Evolutionary conservation across 23 tunicate genomes (phyloP).

Genomic region (Phallusia fumigata): DNA sequence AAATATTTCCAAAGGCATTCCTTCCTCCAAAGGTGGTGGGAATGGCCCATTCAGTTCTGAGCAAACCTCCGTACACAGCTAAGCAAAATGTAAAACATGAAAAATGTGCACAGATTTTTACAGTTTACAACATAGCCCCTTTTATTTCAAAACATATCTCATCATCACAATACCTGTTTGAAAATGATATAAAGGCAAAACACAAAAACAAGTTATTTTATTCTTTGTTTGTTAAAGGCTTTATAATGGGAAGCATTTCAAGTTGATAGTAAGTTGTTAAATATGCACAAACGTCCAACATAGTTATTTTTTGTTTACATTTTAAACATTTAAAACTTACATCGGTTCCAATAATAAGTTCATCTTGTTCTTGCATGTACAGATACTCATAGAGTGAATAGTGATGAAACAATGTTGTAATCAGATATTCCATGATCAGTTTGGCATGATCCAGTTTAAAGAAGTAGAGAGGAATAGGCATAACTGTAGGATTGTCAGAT

Average conservation of each 20-base stretch:
- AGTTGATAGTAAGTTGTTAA: too few relatives aligned
- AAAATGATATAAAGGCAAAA: too few relatives aligned
- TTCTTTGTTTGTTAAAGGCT: too few relatives aligned
- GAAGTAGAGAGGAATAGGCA: slow-evolving; percentile 83
- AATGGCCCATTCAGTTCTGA: slow-evolving; percentile 63
- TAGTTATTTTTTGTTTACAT: too few relatives aligned
- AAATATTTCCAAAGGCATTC: slow-evolving; percentile 47
- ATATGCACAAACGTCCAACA: too few relatives aligned
- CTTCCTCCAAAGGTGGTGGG: slow-evolving; percentile 84
- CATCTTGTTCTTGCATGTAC: slow-evolving; percentile 78
- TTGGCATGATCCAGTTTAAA: slow-evolving; percentile 85
- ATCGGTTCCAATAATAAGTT: slow-evolving; percentile 78
- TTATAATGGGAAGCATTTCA: too few relatives aligned
- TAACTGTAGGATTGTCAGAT: slow-evolving; percentile 67
- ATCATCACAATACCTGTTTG: neutral
- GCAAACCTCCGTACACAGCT: slow-evolving; percentile 40
- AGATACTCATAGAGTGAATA: slow-evolving; percentile 58
- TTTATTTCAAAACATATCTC: neutral
- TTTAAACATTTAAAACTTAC: slow-evolving; percentile 20
- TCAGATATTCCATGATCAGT: slow-evolving; percentile 67
- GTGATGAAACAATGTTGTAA: slow-evolving; percentile 73
- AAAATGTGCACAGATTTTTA: too few relatives aligned
- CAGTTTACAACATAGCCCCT: neutral
- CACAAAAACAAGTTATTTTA: too few relatives aligned
- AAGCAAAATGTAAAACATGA: neutral